Percentiles rank a stretch among this genome's conserved stretches.
These are phyloP conservation scores for Morone chrysops DNA, from an alignment of 2,113 vertebrate species.

Conservation along the genomic window DNA sequence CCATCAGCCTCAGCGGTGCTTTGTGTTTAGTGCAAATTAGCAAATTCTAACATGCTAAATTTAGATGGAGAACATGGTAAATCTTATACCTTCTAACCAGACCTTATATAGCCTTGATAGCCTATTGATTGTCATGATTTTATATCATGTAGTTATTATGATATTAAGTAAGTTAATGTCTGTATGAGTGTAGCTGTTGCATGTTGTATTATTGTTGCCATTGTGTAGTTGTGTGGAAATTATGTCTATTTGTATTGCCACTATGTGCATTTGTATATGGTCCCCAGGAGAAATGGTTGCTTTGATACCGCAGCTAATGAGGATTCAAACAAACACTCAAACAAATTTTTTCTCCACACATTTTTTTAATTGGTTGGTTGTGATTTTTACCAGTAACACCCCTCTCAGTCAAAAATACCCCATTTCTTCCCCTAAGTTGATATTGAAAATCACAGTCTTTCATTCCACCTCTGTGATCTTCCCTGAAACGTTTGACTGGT, in stretches of 20 bases:
- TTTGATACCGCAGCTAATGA: neutral
- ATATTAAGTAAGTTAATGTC: neutral
- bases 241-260: neutral
- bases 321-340: neutral
- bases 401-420: neutral
- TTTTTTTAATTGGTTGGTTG: neutral
- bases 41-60: no score
- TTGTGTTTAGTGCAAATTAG: no score
- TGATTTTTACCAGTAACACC: neutral
- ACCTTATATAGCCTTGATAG: no score
- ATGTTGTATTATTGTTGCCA: neutral
- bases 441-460: slow-evolving; percentile 1
- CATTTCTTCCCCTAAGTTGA: neutral
- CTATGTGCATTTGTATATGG: neutral
- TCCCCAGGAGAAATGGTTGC: neutral
- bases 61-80: no score
- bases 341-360: neutral
- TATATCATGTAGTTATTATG: neutral
- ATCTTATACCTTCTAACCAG: no score
- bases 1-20: no score
- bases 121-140: neutral
- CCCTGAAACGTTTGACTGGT: slow-evolving; percentile 9
- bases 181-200: neutral
- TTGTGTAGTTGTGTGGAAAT: neutral
- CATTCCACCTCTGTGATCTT: neutral